Conservation (phyloP, 2,113 vertebrate genomes). For the Sphyrna mokarran region DNA sequence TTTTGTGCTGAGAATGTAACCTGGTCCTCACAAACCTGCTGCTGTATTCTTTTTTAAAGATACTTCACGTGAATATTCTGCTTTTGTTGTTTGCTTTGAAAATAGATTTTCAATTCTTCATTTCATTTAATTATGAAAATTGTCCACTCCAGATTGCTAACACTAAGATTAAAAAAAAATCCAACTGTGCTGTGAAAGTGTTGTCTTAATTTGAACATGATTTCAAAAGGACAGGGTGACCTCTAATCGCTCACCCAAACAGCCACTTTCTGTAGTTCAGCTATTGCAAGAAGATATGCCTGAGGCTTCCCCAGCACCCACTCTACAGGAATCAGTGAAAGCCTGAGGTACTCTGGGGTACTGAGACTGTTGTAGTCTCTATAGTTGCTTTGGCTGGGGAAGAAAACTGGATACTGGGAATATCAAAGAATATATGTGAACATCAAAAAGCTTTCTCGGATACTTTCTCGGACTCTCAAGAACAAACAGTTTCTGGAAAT, state of each 20-base stretch:
- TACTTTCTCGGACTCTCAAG: neutral
- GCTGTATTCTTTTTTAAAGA: too few relatives aligned
- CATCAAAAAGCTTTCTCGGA: neutral
- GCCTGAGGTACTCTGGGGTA: neutral
- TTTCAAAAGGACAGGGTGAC: neutral
- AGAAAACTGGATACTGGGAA: slow-evolving; percentile 44
- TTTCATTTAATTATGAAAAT: neutral
- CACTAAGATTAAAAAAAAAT: neutral
- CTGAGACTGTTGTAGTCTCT: neutral
- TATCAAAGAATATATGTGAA: slow-evolving; percentile 42
- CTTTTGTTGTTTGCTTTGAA: neutral
- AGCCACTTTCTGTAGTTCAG: neutral
- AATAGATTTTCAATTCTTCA: neutral
- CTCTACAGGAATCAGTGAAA: neutral
- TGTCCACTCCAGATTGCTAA: neutral
- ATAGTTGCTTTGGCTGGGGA: neutral
- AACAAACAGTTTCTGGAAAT: neutral
- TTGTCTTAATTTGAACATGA: neutral
- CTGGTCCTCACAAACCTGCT: neutral
- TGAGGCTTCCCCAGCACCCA: neutral
- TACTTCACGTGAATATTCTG: neutral
- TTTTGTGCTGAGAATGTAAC: neutral
- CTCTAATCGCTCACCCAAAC: neutral
- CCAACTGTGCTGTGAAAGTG: neutral
- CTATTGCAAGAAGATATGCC: neutral